phyloP scores from a whole-genome alignment of 1,140 invertebrate genomes.

The Trichonephila clavata region DNA sequence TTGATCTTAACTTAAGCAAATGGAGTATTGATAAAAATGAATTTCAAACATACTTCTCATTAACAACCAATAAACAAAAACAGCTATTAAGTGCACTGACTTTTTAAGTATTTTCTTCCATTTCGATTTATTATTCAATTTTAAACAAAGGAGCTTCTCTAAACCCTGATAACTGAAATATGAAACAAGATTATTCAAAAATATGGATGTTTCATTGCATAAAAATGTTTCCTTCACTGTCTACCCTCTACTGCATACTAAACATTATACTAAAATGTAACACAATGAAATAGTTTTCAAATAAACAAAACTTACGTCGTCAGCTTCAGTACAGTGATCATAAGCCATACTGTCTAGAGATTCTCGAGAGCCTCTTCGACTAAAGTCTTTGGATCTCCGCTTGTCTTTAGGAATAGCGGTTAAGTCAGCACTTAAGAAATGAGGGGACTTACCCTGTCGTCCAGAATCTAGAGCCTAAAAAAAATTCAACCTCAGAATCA shows the following conservation, averaged over 20 bases:
- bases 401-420: slow-evolving; percentile 80
- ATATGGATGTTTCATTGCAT: not conserved
- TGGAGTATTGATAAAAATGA: too few relatives aligned
- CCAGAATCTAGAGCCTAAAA: slow-evolving; percentile 77
- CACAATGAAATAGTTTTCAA: not conserved
- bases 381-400: slow-evolving; percentile 81
- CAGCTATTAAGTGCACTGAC: too few relatives aligned
- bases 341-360: slow-evolving; percentile 85
- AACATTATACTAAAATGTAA: not conserved
- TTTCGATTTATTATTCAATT: too few relatives aligned
- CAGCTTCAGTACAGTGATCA: slow-evolving; percentile 82
- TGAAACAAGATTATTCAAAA: slow-evolving; percentile 20
- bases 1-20: too few relatives aligned
- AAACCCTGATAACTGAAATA: slow-evolving; percentile 5
- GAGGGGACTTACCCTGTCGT: slow-evolving; percentile 76
- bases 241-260: slow-evolving; percentile 21
- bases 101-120: too few relatives aligned
- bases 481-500: not conserved
- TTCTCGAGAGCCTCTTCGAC: slow-evolving; percentile 84
- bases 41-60: too few relatives aligned
- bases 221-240: slow-evolving; percentile 35
- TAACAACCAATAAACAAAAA: too few relatives aligned
- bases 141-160: not conserved
- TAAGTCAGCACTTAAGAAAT: slow-evolving; percentile 77
- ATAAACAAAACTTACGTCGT: slow-evolving; percentile 84